phyloP scores from a whole-genome alignment of 2,888 invertebrate species.

The Cryptophagus acutangulus region DNA sequence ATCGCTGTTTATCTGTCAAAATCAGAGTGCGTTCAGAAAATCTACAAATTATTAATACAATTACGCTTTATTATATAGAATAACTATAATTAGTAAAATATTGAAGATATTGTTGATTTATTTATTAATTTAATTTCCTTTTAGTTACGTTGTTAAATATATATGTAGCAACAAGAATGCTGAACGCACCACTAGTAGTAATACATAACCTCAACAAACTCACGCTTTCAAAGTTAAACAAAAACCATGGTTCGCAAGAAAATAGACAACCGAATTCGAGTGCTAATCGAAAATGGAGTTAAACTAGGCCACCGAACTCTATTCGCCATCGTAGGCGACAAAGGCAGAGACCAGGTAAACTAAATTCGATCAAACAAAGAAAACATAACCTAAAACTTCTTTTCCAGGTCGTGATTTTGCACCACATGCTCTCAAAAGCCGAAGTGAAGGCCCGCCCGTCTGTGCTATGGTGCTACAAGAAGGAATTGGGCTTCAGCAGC shows the following conservation, averaged over 20 bases:
- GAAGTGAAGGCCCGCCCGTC: slow-evolving; percentile 87
- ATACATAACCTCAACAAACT: too few relatives aligned
- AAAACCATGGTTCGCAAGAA: slow-evolving; percentile 83
- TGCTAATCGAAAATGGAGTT: slow-evolving; percentile 96
- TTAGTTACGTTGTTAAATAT: too few relatives aligned
- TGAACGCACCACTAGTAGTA: too few relatives aligned
- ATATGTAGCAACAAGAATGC: too few relatives aligned
- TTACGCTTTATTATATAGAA: too few relatives aligned
- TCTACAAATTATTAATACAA: too few relatives aligned
- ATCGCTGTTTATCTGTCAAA: too few relatives aligned
- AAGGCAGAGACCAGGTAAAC: slow-evolving; percentile 87
- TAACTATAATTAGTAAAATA: too few relatives aligned
- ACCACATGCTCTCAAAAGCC: slow-evolving; percentile 96
- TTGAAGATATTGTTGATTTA: too few relatives aligned
- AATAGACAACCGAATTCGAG: slow-evolving; percentile 92
- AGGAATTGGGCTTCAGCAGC: slow-evolving; percentile 57
- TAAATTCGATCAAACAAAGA: slow-evolving; percentile 2
- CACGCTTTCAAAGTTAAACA: slow-evolving; percentile 37
- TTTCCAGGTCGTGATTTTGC: slow-evolving; percentile 83
- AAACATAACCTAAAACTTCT: too few relatives aligned
- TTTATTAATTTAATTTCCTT: too few relatives aligned
- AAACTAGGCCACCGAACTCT: slow-evolving; percentile 84
- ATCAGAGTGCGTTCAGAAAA: too few relatives aligned
- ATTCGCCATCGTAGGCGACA: slow-evolving; percentile 93
- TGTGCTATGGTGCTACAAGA: slow-evolving; percentile 99